A percentile compares a stretch with the other conserved stretches of the same genome.
These are phyloP conservation scores for Bombylius major DNA, from an alignment of 2,888 invertebrate species.

Conservation along the genomic window DNA sequence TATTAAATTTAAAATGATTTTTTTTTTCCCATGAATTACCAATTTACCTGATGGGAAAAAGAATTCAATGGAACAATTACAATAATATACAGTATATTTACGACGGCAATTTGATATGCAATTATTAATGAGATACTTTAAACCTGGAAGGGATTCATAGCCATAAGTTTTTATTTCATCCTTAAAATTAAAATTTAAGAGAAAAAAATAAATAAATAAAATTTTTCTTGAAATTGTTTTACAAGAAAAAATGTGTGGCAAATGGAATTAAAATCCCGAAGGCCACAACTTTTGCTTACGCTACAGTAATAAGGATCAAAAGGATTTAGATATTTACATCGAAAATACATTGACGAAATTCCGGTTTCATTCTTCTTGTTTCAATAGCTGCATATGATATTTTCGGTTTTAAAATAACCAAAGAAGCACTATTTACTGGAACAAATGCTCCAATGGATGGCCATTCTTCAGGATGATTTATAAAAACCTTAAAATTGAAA, in stretches of 20 bases:
- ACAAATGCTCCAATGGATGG: conserved; percentile 21
- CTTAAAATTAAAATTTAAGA: conserved; percentile 13
- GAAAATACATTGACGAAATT: conserved; percentile 27
- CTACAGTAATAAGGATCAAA: neutral
- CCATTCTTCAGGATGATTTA: conserved; percentile 17
- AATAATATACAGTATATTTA: conserved; percentile 28
- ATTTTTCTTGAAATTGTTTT: too few species aligned
- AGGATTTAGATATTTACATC: conserved; percentile 11
- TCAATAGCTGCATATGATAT: conserved; percentile 23
- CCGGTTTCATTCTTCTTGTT: conserved; percentile 20
- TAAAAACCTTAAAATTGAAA: conserved; percentile 6
- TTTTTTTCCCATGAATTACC: neutral
- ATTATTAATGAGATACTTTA: conserved; percentile 31
- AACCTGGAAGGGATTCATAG: conserved; percentile 27
- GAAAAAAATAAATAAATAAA: too few species aligned
- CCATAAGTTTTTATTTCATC: conserved; percentile 24
- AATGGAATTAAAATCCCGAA: neutral
- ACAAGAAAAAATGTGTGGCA: too few species aligned
- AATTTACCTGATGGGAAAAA: conserved; percentile 30
- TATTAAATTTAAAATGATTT: neutral
- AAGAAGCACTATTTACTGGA: conserved; percentile 24
- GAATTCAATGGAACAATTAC: conserved; percentile 34
- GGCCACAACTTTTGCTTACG: too few species aligned
- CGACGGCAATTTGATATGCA: conserved; percentile 34
- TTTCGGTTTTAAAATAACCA: conserved; percentile 26